phyloP scores from a whole-genome alignment of 2,888 invertebrate species.

The Timema podura region DNA sequence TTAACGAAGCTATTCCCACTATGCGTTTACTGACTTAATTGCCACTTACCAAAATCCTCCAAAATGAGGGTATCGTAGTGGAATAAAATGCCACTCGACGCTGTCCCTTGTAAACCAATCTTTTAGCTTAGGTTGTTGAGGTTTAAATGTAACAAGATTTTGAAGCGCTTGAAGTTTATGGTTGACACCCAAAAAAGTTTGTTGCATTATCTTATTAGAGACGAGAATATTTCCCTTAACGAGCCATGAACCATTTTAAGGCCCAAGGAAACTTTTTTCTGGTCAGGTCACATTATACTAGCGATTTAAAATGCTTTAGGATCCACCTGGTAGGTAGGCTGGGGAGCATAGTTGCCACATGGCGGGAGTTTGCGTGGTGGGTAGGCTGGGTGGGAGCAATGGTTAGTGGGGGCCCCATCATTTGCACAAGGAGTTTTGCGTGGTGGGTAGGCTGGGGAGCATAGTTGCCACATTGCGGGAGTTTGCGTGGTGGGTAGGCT shows the following conservation, averaged over 20 bases:
- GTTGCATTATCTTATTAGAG: slow-evolving; percentile 40
- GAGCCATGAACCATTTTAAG: slow-evolving; percentile 36
- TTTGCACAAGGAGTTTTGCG: no score
- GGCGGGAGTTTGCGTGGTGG: no score
- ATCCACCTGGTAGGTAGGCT: no score
- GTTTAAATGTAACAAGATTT: no score
- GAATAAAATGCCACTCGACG: slow-evolving; percentile 40
- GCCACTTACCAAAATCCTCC: slow-evolving; percentile 41
- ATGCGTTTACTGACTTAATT: slow-evolving; percentile 33
- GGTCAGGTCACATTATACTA: slow-evolving; percentile 35
- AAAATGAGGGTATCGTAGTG: slow-evolving; percentile 39
- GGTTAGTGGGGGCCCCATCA: no score
- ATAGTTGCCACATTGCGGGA: no score
- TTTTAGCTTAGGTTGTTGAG: no score
- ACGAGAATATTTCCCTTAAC: slow-evolving; percentile 36
- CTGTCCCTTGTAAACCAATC: slow-evolving; percentile 20
- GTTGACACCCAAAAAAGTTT: slow-evolving; percentile 39
- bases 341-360: no score
- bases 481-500: no score
- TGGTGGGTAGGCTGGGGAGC: no score
- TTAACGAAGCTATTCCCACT: slow-evolving; percentile 33
- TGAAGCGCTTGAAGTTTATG: neutral
- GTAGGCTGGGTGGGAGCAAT: no score
- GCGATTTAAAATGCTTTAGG: no score
- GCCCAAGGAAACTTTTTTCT: slow-evolving; percentile 38